Base-by-base conservation (phyloP, 92 coral and sea anemone genomes). In the Anthopleura xanthogrammica region DNA sequence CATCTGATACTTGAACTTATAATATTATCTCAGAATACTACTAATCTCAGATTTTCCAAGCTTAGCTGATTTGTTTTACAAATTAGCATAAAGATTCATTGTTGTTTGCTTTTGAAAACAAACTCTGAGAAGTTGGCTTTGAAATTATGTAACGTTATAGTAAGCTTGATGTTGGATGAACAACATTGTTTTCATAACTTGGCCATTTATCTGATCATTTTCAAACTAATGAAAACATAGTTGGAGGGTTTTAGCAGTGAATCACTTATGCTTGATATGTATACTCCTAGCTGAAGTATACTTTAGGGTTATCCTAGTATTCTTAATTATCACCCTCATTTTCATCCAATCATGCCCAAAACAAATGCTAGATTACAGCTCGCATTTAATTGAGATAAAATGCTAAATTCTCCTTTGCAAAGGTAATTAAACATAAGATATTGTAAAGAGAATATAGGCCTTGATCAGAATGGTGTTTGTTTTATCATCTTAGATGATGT, bases 101-200 rank as follows among this genome's bases (percentile, higher is more conserved):
- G 23, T 75, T 17, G 20, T 75, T 41, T 43, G 24, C 57, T 17
- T 22, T 7, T 23, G 4, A 29, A 36, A 68, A 29, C 24, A 68
- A 68, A n/a, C 29, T 62, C 70, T 68, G 16, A 29, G 17, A 62
- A 23, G 2, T 62, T 62, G 70, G 70, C 29, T 20, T 62, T 62
- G 24, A 20, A 62, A 23, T 62, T 62, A n/a, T 79, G 64, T 79
- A 46, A 41, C 43, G 2, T 60, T 40, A 62, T 65, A 19, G 48
- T 81, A 62, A 65, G n/a, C 36, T n/a, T 68, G 41, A 29, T 68
- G 24, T 68, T 68, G 74, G 17, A 68, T 68, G 74, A 36, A 36
- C 42, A 48, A 41, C 84, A 81, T 81, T 81, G 84, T 81, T 81
- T 22, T 70, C 84, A 81, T 81, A 81, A 81, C 84, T 81, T 81